Evolutionary conservation across 2,888 invertebrate species (phyloP), one percentile per base, ranked within the genome.

Genomic region (Tethea ocularis): DNA sequence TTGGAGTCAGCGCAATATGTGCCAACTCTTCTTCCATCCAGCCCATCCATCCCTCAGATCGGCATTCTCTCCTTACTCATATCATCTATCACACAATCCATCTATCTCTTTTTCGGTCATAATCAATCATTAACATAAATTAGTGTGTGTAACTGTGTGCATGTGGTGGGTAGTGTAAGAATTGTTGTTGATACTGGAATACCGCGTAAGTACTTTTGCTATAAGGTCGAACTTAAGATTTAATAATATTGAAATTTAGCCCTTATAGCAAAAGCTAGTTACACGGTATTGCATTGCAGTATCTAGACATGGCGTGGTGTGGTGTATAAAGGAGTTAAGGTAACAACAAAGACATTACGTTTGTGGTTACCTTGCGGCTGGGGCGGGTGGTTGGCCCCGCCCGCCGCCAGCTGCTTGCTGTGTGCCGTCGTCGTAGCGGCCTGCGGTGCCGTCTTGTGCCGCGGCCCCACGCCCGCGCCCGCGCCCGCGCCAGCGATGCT

Each of bases 351-450:
- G 90, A 83, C 89, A 91, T 89, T 92, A 93, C 92, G 93, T 91
- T 93, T 93, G 86, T 84, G 86, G 91, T 89, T 93, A 91, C 92
- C 93, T 91, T 93, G 93, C 92, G 92, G 92, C 95, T 95, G 95
- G 94, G 95, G 91, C 92, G 93, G 93, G 91, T 91, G 95, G 94
- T 94, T 95, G 90, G 94, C 94, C 93, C 95, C 95, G 93, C 95
- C 95, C 88, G 97, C 97, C 93, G 96, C 95, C 93, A 96, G 95
- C 93, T 96, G 96, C 93, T 96, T 96, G 94, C 96, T 95, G 94
- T 96, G 96, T 86, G 96, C 95, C 95, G 96, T 96, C 95, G 96
- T 96, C 93, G 95, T 94, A 81, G 87, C 80, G 89, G 87, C 88
- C 89, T 90, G 87, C 74, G 87, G 86, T 70, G 88, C 87, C 85